These are phyloP conservation scores for Idaea aversata DNA, from an alignment of 2,888 invertebrate genomes.

Conservation along the genomic window DNA sequence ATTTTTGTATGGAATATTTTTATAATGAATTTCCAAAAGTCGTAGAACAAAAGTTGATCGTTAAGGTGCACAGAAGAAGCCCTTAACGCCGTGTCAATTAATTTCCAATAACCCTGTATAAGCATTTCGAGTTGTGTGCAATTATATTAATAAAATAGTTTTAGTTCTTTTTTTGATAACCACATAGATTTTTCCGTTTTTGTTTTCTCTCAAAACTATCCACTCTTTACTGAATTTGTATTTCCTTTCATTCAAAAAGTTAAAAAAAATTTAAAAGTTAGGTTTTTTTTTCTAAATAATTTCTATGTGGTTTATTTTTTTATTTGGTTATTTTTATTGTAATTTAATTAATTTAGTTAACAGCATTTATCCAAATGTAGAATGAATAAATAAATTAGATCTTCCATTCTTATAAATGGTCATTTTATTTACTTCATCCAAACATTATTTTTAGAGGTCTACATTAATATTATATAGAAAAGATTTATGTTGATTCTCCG, in stretches of 20 bases:
- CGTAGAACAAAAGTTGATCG: too few species aligned
- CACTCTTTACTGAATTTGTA: background rate
- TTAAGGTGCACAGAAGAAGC: too few species aligned
- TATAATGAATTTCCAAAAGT: too few species aligned
- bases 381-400: constrained; percentile 35
- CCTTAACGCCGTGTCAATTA: too few species aligned
- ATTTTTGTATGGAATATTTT: too few species aligned
- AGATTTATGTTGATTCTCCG: too few species aligned
- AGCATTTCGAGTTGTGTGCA: constrained; percentile 9
- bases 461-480: constrained; percentile 2
- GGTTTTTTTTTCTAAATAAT: background rate
- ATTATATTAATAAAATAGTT: constrained; percentile 11
- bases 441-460: constrained; percentile 20
- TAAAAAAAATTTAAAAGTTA: constrained; percentile 9
- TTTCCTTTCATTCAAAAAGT: constrained; percentile 1
- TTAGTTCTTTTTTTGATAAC: constrained; percentile 8
- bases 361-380: constrained; percentile 39
- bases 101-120: too few species aligned
- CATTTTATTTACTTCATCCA: background rate
- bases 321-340: constrained; percentile 16
- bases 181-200: constrained; percentile 6
- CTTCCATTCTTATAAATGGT: constrained; percentile 22
- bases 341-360: constrained; percentile 32
- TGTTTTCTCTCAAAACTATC: background rate
- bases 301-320: constrained; percentile 12